A percentile compares a stretch with the other conserved stretches of the same genome.
Evolutionary conservation across 2,888 invertebrate genomes (phyloP).

Genomic region (Belgica antarctica): DNA sequence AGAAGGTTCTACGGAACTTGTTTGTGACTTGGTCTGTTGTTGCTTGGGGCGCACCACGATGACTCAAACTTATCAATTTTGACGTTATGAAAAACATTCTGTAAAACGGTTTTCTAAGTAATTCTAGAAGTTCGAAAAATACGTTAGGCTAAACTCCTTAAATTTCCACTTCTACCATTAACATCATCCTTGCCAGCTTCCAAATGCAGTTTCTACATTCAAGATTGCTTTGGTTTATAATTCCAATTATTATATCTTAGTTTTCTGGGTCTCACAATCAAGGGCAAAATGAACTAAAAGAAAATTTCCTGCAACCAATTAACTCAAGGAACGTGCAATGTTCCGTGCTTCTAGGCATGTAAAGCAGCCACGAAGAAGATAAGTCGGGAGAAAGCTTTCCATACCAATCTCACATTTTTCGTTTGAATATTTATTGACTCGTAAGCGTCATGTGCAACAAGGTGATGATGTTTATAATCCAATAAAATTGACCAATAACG

Average conservation of each 20-base stretch:
- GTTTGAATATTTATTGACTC: background rate
- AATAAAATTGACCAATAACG: background rate
- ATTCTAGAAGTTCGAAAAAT: too few species aligned
- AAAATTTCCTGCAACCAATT: background rate
- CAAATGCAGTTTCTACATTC: background rate
- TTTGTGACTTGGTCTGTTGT: too few species aligned
- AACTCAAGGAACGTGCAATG: too few species aligned
- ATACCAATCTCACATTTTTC: background rate
- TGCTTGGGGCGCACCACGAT: too few species aligned
- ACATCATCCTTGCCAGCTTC: background rate
- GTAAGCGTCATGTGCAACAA: background rate
- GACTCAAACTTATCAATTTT: too few species aligned
- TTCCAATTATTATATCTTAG: constrained; percentile 6
- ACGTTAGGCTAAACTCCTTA: too few species aligned
- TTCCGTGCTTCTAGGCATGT: too few species aligned
- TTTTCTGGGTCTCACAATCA: background rate
- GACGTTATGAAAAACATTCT: too few species aligned
- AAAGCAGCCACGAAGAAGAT: background rate
- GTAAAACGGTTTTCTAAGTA: too few species aligned
- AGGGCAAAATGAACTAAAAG: background rate
- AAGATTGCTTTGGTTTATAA: constrained; percentile 33
- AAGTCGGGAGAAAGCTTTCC: background rate
- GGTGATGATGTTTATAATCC: constrained; percentile 18
- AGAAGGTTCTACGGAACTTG: too few species aligned
- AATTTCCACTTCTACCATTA: too few species aligned